phyloP scores from a whole-genome alignment of 2,113 vertebrate species.

The Neolamprologus tretocephalus region DNA sequence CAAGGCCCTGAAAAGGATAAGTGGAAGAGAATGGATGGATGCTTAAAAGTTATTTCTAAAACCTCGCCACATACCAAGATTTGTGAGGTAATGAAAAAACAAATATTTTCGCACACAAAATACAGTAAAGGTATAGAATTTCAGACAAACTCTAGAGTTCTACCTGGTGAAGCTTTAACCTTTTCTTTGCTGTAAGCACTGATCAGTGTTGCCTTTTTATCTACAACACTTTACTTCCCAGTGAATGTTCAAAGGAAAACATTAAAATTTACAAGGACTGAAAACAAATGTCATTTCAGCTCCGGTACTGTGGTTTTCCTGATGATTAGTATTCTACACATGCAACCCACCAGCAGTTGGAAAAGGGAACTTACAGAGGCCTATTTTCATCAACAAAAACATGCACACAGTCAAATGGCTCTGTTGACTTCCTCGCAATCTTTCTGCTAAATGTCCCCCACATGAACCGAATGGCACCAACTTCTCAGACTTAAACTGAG shows the following conservation, averaged over 20 bases:
- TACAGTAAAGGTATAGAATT: neutral
- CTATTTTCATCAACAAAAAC: neutral
- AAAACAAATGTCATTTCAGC: neutral
- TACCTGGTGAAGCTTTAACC: neutral
- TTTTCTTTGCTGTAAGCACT: neutral
- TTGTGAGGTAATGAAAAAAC: neutral
- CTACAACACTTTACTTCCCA: neutral
- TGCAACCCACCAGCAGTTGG: neutral
- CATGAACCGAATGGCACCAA: neutral
- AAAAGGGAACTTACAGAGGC: neutral
- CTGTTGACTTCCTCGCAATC: neutral
- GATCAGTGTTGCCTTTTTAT: neutral
- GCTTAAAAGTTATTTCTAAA: neutral
- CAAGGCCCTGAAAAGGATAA: neutral
- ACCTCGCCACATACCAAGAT: neutral
- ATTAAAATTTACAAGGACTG: neutral
- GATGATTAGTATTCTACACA: neutral
- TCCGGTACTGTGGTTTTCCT: neutral
- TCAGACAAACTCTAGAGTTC: neutral
- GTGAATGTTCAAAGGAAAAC: neutral
- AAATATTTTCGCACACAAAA: accelerated
- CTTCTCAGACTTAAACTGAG: neutral
- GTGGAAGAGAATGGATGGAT: neutral
- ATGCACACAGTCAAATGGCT: neutral
- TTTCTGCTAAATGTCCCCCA: neutral